A percentile compares a stretch with the other conserved stretches of the same genome.
These are phyloP conservation scores for Gymnoscopelus microlampas DNA, from an alignment of 2,797 vertebrate genomes.

Conservation along the genomic window DNA sequence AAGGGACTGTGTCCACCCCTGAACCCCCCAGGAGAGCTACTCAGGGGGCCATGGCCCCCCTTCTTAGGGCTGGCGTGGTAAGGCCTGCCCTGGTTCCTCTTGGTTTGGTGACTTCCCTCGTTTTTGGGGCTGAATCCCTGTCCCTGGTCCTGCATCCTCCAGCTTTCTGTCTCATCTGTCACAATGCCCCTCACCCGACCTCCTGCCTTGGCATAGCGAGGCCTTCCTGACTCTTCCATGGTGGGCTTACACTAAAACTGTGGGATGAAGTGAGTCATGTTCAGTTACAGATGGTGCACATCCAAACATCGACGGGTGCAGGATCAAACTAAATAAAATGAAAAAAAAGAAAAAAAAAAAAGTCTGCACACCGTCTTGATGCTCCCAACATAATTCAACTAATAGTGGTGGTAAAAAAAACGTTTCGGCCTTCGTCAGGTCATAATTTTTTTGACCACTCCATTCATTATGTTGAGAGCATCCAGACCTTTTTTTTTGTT, in stretches of 20 bases:
- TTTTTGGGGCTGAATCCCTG: conserved; percentile 78
- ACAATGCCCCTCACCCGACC: conserved; percentile 74
- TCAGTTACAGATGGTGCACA: background rate
- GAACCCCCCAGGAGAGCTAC: conserved; percentile 79
- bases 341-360: no score
- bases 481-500: no score
- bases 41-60: conserved; percentile 73
- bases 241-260: conserved; percentile 73
- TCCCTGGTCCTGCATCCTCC: conserved; percentile 78
- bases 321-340: no score
- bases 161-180: conserved; percentile 76
- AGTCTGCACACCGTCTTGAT: no score
- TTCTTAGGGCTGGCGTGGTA: conserved; percentile 82
- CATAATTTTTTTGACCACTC: no score
- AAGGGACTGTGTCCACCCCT: conserved; percentile 79
- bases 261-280: conserved; percentile 14
- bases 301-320: no score
- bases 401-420: no score
- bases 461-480: no score
- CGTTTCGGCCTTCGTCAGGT: no score
- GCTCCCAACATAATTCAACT: no score
- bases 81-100: conserved; percentile 71
- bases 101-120: conserved; percentile 79
- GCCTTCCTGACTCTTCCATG: conserved; percentile 87
- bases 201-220: conserved; percentile 77